phyloP scores from a whole-genome alignment of 2,888 invertebrate species.

The Villa cingulata region DNA sequence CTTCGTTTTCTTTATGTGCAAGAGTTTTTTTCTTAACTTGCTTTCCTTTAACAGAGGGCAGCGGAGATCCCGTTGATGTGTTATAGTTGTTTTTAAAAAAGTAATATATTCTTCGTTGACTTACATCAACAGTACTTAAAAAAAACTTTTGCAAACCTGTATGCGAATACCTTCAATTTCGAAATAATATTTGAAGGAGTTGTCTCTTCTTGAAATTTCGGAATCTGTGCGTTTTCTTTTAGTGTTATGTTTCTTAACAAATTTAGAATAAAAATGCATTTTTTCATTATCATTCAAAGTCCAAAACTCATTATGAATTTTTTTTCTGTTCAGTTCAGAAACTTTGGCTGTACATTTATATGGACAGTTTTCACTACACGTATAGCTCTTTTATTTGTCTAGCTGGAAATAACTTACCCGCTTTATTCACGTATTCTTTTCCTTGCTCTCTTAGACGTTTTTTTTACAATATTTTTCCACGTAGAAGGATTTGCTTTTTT shows the following conservation, averaged over 20 bases:
- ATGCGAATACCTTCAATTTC: not conserved
- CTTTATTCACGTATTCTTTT: too few species aligned
- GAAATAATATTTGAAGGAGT: slow-evolving; percentile 6
- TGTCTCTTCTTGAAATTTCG: not conserved
- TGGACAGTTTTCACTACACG: not conserved
- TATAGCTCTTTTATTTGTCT: too few species aligned
- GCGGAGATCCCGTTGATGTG: not conserved
- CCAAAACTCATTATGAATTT: slow-evolving; percentile 2
- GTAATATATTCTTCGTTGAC: slow-evolving; percentile 7
- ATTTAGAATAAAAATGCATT: slow-evolving; percentile 3
- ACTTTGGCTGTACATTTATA: slow-evolving; percentile 4
- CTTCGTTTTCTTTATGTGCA: slow-evolving; percentile 1
- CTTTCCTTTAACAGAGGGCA: slow-evolving; percentile 1
- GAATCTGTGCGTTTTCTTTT: not conserved
- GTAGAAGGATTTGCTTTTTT: too few species aligned
- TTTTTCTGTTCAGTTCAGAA: not conserved
- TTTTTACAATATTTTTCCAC: too few species aligned
- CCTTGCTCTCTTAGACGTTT: too few species aligned
- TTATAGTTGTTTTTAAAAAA: slow-evolving; percentile 5
- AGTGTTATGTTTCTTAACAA: not conserved
- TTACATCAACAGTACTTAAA: slow-evolving; percentile 7
- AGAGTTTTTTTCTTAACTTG: slow-evolving; percentile 1
- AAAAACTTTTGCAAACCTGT: slow-evolving; percentile 6
- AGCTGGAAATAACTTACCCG: too few species aligned
- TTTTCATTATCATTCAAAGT: slow-evolving; percentile 1